Conservation (phyloP, 64 coral and sea anemone genomes). For the Pocillopora verrucosa region DNA sequence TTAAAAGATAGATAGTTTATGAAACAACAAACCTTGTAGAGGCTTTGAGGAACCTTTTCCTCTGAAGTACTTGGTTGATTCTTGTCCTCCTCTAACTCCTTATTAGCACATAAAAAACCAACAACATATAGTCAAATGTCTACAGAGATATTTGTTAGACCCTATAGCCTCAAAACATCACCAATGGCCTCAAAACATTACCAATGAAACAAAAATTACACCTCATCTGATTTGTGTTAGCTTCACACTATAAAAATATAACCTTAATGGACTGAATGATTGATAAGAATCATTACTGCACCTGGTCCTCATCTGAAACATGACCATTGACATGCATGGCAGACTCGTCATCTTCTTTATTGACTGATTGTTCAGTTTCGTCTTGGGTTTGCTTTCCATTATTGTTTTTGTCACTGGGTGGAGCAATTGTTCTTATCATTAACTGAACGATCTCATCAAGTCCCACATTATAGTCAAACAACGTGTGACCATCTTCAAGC, state of each 20-base stretch:
- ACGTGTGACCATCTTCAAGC: constrained; percentile 92
- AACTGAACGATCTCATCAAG: constrained; percentile 95
- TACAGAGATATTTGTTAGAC: no score
- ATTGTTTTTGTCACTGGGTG: constrained; percentile 8
- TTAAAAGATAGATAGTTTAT: background rate
- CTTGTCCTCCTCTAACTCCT: constrained; percentile 9
- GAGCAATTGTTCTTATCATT: constrained; percentile 56
- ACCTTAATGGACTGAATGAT: no score
- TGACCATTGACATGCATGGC: constrained; percentile 14
- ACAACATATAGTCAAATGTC: no score
- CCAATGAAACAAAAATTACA: background rate
- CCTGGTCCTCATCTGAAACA: background rate
- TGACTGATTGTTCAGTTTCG: background rate
- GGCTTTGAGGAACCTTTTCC: constrained; percentile 3
- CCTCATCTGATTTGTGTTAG: no score
- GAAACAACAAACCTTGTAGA: constrained; percentile 58
- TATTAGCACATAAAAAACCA: background rate
- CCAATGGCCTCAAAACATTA: no score
- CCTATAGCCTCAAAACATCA: no score
- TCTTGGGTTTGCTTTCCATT: background rate
- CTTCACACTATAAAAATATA: no score
- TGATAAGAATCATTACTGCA: no score
- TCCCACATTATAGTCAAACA: constrained; percentile 92
- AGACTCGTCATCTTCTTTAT: constrained; percentile 1
- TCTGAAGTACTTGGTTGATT: constrained; percentile 7